phyloP scores from a whole-genome alignment of 2,113 vertebrate species.

The Mus musculus region GRCm39 chrX:58204501-58205000 shows the following conservation, averaged over 20 bases:
- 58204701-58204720: neutral
- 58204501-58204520: neutral
- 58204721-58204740: neutral
- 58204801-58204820: slow-evolving; percentile 58
- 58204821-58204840: neutral
- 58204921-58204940: slow-evolving; percentile 37
- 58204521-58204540: neutral
- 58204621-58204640: neutral
- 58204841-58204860: slow-evolving; percentile 10
- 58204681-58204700: neutral
- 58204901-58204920: slow-evolving; percentile 38
- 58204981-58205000: slow-evolving; percentile 54
- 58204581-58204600: neutral
- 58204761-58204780: neutral
- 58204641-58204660: neutral
- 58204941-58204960: slow-evolving; percentile 48
- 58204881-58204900: slow-evolving; percentile 35
- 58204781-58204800: neutral
- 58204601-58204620: slow-evolving; percentile 28
- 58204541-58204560: neutral
- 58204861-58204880: slow-evolving; percentile 21
- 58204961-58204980: slow-evolving; percentile 60
- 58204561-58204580: neutral
- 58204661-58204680: slow-evolving; percentile 7
- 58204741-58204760: neutral